These are phyloP conservation scores for Fabriciana adippe DNA, from an alignment of 2,888 invertebrate genomes.

Conservation along the genomic window DNA sequence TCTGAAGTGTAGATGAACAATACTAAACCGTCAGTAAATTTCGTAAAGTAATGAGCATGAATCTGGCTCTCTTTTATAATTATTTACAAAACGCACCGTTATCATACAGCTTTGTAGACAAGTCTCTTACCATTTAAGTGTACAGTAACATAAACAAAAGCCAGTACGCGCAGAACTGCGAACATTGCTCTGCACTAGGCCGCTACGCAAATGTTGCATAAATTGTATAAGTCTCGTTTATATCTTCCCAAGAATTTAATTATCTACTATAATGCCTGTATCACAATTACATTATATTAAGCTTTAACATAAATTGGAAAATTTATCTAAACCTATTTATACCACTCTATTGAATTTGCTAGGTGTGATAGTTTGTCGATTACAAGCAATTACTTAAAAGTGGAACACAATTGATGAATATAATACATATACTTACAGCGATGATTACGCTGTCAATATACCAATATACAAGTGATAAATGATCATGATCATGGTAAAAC, in stretches of 20 bases:
- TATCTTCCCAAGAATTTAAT: slow-evolving; percentile 11
- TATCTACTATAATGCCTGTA: not conserved
- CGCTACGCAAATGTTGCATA: slow-evolving; percentile 48
- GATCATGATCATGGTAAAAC: not conserved
- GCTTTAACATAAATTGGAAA: not conserved
- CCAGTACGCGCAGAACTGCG: slow-evolving; percentile 47
- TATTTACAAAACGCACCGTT: slow-evolving; percentile 77
- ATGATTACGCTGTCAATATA: slow-evolving; percentile 30
- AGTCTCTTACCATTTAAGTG: slow-evolving; percentile 70
- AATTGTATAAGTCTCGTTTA: slow-evolving; percentile 45
- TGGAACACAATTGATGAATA: slow-evolving; percentile 12
- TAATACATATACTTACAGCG: slow-evolving; percentile 18
- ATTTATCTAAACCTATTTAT: not conserved
- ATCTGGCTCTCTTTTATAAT: slow-evolving; percentile 63
- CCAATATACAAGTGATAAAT: slow-evolving; percentile 26
- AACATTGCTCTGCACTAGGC: slow-evolving; percentile 60
- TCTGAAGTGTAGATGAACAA: not conserved
- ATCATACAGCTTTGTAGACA: slow-evolving; percentile 61
- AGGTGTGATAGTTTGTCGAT: slow-evolving; percentile 13
- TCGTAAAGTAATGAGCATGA: slow-evolving; percentile 54
- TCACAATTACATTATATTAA: not conserved
- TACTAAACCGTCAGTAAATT: slow-evolving; percentile 66
- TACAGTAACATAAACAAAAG: slow-evolving; percentile 70
- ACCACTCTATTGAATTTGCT: not conserved
- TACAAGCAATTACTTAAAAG: slow-evolving; percentile 30